Evolutionary conservation across 1,140 invertebrate genomes (phyloP), one percentile per base, ranked within the genome.

Genomic region (Lycorma delicatula): DNA sequence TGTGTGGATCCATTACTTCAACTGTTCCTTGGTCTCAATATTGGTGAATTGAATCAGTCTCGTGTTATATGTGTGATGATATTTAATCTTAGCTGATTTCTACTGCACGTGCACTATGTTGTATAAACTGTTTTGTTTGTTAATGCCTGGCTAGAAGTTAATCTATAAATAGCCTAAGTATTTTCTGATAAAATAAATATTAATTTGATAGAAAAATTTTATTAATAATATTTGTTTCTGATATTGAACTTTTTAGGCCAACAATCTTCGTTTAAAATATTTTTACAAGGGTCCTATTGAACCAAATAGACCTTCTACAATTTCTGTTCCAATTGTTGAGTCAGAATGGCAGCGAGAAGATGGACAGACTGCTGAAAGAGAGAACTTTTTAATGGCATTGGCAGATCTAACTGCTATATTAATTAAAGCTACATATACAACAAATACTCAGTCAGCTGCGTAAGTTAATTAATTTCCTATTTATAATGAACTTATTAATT

Each of bases 361-460:
- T 71, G 93, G 92, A 2, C 82, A 86, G 47, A 74, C 77, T 46
- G 82, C 86, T 4, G 85, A 91, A 56, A 79, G 96, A 12, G 91
- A 95, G 68, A 84, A 95, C 71, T 74, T 98, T 38, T 75, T 98
- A 22, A 93, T 97, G 84, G 90, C 91, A 1, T 74, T 99, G 31
- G 91, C 93, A 58, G 87, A 96, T 69, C 71, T 98, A 7, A 79
- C 90, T 65, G 81, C 81, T 9, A 89, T 98, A 62, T 79, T 90
- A 53, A 91, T 98, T 52, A 93, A 96, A 70, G 95, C 93, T 1
- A 93, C 93, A 0, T 97, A 96, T 69, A 89, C 89, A 0, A 86
- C 81, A 0, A 82, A 84, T 58, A 88, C 88, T 5, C 74, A 81
- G 56, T 79, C 91, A 71, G 84, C 87, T 1, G 81, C 84, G 81